A percentile compares a stretch with the other conserved stretches of the same genome.
These are phyloP conservation scores for Didymodactylos carnosus DNA, from an alignment of 2,888 invertebrate genomes.

Conservation along the genomic window DNA sequence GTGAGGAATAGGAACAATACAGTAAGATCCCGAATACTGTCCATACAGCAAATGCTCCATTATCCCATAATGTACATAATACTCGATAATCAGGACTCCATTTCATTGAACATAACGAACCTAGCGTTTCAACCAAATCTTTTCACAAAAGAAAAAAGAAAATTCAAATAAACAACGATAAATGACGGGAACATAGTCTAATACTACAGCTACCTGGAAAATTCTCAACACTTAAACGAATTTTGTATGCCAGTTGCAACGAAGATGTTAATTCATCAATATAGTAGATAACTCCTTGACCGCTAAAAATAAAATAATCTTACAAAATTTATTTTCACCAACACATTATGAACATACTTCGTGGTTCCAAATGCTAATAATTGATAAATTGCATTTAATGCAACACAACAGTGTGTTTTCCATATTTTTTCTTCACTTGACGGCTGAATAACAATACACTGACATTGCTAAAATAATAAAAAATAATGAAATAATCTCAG, in stretches of 20 bases:
- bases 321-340: not conserved
- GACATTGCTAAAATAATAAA: conserved; percentile 17
- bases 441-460: conserved; percentile 26
- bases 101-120: conserved; percentile 40
- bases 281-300: conserved; percentile 72
- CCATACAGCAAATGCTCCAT: conserved; percentile 80
- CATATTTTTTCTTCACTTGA: conserved; percentile 71
- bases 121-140: not conserved
- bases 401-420: conserved; percentile 70
- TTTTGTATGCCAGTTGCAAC: conserved; percentile 63
- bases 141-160: conserved; percentile 19
- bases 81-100: conserved; percentile 75
- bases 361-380: conserved; percentile 77
- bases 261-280: conserved; percentile 87
- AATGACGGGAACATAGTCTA: too few relatives aligned
- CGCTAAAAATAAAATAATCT: conserved; percentile 41
- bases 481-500: not conserved
- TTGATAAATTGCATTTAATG: conserved; percentile 89
- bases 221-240: conserved; percentile 70
- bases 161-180: not conserved
- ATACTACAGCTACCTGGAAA: conserved; percentile 72
- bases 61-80: conserved; percentile 65
- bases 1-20: conserved; percentile 41
- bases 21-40: conserved; percentile 89
- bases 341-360: conserved; percentile 58